A percentile compares a stretch with the other conserved stretches of the same genome.
These are phyloP conservation scores for Poeciliopsis paucimaculata DNA, from an alignment of 2,797 vertebrate genomes.

Conservation along the genomic window DNA sequence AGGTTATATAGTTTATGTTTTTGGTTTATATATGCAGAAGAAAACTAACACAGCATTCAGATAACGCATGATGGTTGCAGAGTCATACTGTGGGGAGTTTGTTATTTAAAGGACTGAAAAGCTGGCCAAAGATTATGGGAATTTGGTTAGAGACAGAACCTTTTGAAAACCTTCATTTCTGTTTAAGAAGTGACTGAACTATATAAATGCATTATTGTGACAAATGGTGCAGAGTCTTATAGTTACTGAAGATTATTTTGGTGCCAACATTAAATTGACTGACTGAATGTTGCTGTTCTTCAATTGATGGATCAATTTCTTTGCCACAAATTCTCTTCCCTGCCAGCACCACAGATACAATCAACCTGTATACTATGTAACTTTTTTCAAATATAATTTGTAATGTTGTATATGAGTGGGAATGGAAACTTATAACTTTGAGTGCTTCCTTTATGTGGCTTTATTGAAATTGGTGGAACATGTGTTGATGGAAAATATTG, in stretches of 20 bases:
- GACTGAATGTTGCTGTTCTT: slow-evolving; percentile 17
- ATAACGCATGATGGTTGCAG: neutral
- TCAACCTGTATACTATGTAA: slow-evolving; percentile 73
- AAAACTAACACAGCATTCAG: neutral
- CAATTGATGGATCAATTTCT: slow-evolving; percentile 54
- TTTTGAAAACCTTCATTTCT: neutral
- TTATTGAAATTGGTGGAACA: slow-evolving; percentile 2
- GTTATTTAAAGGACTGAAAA: neutral
- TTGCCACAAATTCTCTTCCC: neutral
- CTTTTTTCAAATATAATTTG: slow-evolving; percentile 72
- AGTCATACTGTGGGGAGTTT: neutral
- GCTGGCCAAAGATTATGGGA: neutral
- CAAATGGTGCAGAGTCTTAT: neutral
- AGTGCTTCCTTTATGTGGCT: slow-evolving; percentile 14
- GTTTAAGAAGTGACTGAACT: neutral
- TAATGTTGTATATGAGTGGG: slow-evolving; percentile 39
- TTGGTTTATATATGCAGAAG: neutral
- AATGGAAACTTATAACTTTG: neutral
- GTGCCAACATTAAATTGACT: slow-evolving; percentile 3
- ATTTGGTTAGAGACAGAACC: neutral
- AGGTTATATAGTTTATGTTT: neutral
- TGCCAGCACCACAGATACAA: slow-evolving; percentile 69
- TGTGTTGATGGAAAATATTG: slow-evolving; percentile 3
- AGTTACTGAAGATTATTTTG: neutral
- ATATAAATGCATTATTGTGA: neutral